Evolutionary conservation across 2,113 vertebrate species (phyloP).

Genomic region (Motacilla tschutschensis): DNA sequence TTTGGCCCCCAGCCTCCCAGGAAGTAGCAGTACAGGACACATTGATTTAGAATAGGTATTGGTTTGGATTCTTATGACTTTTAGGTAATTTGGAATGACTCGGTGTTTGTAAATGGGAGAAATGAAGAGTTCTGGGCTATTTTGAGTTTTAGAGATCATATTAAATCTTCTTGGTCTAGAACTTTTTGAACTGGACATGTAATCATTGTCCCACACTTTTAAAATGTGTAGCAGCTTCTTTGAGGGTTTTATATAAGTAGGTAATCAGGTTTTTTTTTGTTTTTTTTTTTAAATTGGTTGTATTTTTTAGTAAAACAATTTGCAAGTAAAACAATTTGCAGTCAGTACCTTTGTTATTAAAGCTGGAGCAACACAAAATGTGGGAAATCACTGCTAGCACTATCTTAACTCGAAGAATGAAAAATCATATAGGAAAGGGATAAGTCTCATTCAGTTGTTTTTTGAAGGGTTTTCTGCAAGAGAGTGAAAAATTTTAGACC

Average conservation of each 20-base stretch:
- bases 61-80: not conserved
- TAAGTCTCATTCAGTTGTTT: not conserved
- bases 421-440: not conserved
- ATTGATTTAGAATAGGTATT: not conserved
- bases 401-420: not conserved
- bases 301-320: not conserved
- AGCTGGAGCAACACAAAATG: not conserved
- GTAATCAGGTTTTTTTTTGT: not conserved
- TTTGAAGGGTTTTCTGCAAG: not conserved
- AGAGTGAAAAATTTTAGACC: not conserved
- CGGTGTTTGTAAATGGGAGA: not conserved
- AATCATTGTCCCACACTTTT: not conserved
- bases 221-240: not conserved
- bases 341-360: not conserved
- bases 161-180: not conserved
- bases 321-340: not conserved
- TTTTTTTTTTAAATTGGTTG: not conserved
- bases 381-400: not conserved
- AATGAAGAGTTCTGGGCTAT: not conserved
- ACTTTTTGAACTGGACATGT: not conserved
- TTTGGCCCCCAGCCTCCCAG: not conserved
- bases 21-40: not conserved
- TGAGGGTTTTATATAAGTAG: not conserved
- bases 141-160: not conserved
- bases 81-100: not conserved